Evolutionary conservation across 2,888 invertebrate genomes (phyloP).

Genomic region (Hermaeophaga mercurialis): DNA sequence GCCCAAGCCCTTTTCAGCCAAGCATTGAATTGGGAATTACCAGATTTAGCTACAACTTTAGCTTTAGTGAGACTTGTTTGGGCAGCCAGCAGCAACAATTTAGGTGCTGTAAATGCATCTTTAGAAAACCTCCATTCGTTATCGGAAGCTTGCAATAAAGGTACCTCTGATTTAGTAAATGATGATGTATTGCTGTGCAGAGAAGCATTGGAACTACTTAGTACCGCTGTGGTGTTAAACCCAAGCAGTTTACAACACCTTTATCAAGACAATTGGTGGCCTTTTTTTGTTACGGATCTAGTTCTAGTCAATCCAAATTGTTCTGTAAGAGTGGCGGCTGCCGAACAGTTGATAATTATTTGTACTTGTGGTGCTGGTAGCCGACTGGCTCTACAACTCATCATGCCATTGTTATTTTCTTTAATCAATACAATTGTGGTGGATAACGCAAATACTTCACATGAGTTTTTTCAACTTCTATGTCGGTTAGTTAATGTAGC

Average conservation of each 20-base stretch:
- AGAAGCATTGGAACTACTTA: slow-evolving; percentile 91
- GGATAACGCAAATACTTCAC: slow-evolving; percentile 75
- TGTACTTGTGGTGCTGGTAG: slow-evolving; percentile 77
- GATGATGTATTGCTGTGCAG: slow-evolving; percentile 66
- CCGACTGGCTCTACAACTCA: slow-evolving; percentile 66
- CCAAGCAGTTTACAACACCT: slow-evolving; percentile 84
- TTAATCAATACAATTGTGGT: slow-evolving; percentile 67
- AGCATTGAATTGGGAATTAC: slow-evolving; percentile 71
- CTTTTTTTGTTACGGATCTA: slow-evolving; percentile 85
- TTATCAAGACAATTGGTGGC: slow-evolving; percentile 85
- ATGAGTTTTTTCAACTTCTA: slow-evolving; percentile 70
- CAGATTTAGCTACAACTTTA: slow-evolving; percentile 73
- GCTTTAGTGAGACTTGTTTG: slow-evolving; percentile 79
- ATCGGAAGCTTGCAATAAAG: slow-evolving; percentile 66
- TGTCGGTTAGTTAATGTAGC: slow-evolving; percentile 68
- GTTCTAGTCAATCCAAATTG: slow-evolving; percentile 82
- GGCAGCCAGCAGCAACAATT: slow-evolving; percentile 75
- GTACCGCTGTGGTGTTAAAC: slow-evolving; percentile 87
- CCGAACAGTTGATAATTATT: slow-evolving; percentile 83
- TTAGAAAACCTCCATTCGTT: slow-evolving; percentile 68
- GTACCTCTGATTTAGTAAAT: slow-evolving; percentile 57
- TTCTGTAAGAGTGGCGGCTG: slow-evolving; percentile 75
- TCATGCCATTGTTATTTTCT: slow-evolving; percentile 70
- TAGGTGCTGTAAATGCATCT: slow-evolving; percentile 64
- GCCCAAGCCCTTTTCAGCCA: slow-evolving; percentile 62